Evolutionary conservation across 1,140 invertebrate genomes (phyloP).

Genomic region (Leptopilina clavipes): DNA sequence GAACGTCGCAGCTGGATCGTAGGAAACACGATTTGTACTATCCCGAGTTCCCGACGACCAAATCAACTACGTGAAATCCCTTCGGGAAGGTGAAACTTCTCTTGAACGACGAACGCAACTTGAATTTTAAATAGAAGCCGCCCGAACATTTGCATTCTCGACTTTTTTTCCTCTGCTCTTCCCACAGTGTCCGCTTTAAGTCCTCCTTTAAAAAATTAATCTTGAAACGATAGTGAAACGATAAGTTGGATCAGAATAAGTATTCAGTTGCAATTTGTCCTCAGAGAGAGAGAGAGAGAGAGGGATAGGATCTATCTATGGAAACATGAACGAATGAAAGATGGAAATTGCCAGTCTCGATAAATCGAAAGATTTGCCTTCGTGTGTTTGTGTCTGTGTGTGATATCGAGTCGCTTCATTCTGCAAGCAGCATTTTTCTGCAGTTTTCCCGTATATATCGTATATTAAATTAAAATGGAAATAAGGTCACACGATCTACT

Average conservation of each 20-base stretch:
- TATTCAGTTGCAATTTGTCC: conserved; percentile 41
- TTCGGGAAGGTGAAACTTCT: conserved; percentile 32
- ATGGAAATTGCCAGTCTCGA: conserved; percentile 32
- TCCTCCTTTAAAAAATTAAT: conserved; percentile 40
- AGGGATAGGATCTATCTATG: background rate
- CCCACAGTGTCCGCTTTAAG: background rate
- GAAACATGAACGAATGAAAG: conserved; percentile 23
- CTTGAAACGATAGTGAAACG: conserved; percentile 40
- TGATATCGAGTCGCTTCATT: conserved; percentile 29
- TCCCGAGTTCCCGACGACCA: background rate
- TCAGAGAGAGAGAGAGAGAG: background rate
- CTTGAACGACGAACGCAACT: background rate
- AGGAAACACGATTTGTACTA: conserved; percentile 32
- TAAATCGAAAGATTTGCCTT: conserved; percentile 27
- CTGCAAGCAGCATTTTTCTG: conserved; percentile 26
- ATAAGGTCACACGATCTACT: conserved; percentile 24
- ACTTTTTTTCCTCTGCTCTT: background rate
- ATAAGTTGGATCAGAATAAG: conserved; percentile 36
- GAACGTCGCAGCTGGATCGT: conserved; percentile 1
- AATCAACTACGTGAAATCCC: conserved; percentile 31
- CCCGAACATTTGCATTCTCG: conserved; percentile 18
- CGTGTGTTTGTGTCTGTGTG: background rate
- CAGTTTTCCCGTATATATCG: background rate
- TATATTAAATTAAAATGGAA: conserved; percentile 34
- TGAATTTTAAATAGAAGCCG: conserved; percentile 10